Conservation (phyloP, 2,797 vertebrate genomes). For the Falco berigora region DNA sequence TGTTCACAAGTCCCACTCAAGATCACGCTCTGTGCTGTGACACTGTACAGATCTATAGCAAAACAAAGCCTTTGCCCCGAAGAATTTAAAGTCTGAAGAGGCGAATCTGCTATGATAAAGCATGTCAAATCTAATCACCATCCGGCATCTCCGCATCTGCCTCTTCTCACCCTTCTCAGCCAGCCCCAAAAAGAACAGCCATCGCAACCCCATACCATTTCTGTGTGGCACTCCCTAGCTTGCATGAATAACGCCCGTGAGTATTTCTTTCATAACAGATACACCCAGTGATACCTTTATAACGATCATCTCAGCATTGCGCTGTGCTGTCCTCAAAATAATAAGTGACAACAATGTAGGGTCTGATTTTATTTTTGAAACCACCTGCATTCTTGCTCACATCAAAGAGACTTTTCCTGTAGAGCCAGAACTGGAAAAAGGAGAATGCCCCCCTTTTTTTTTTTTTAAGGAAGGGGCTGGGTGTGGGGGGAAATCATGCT, state of each 20-base stretch:
- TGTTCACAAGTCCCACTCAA: not conserved
- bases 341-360: conserved; percentile 14
- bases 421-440: conserved; percentile 41
- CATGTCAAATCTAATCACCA: not conserved
- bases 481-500: not conserved
- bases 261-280: conserved; percentile 43
- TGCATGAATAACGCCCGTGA: not conserved
- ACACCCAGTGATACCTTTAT: conserved; percentile 46
- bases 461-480: not conserved
- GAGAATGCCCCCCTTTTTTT: not conserved
- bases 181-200: conserved; percentile 21
- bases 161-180: not conserved
- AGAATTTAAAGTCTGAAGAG: conserved; percentile 8
- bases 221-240: not conserved
- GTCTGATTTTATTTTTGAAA: conserved; percentile 52
- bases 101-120: conserved; percentile 10
- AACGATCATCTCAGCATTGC: conserved; percentile 9
- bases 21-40: not conserved
- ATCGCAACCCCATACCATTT: not conserved
- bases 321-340: conserved; percentile 39
- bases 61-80: conserved; percentile 16
- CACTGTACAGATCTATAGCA: not conserved
- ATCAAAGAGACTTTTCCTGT: conserved; percentile 18
- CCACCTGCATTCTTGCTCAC: conserved; percentile 17
- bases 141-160: not conserved